Evolutionary conservation across 2,888 invertebrate species (phyloP), one percentile per base, ranked within the genome.

Genomic region (Drosophila glabriapex): DNA sequence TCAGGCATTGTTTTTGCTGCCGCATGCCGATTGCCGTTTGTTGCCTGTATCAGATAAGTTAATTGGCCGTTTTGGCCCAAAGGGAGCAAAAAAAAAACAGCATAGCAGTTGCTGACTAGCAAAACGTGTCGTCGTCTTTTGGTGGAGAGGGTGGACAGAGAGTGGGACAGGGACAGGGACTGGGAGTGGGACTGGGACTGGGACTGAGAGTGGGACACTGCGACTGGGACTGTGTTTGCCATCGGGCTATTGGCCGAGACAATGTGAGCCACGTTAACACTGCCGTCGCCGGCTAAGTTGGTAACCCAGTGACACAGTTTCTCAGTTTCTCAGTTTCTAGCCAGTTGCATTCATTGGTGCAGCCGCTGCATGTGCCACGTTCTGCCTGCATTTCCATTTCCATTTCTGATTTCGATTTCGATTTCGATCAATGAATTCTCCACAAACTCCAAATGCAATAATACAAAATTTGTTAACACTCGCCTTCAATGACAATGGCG

Each of bases 11-110:
- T 73, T 61, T 52, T 53, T 52, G 49, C 66, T 61, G 74, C 50
- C 59, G 39, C 39, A 56, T 50, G 69, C 69, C 29, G 68, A 46
- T 33, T 52, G 52, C 50, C 52, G 55, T 55, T 43, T 55, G 12
- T 46, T 54, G 64, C 72, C 77, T 61, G 69, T 80, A 85, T 86
- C 85, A 87, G 87, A 86, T 85, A 86, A 80, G 80, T 82, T 85
- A 87, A 85, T 85, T 85, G 85, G 87, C 83, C 85, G 71, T 78
- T 87, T 85, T 78, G 81, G 85, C 85, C 85, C 82, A 87, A 86
- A 85, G 85, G 85, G 82, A 86, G 76, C 74, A 31, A 31, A 77
- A 66, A 29, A 41, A 39, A 28, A 39, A 14, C 14, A 7, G 25
- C 9, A 37, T 54, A 66, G 41, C 64, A 67, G 69, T 53, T 60